phyloP scores from a whole-genome alignment of 2,113 vertebrate genomes.

The Craseonycteris thonglongyai region DNA sequence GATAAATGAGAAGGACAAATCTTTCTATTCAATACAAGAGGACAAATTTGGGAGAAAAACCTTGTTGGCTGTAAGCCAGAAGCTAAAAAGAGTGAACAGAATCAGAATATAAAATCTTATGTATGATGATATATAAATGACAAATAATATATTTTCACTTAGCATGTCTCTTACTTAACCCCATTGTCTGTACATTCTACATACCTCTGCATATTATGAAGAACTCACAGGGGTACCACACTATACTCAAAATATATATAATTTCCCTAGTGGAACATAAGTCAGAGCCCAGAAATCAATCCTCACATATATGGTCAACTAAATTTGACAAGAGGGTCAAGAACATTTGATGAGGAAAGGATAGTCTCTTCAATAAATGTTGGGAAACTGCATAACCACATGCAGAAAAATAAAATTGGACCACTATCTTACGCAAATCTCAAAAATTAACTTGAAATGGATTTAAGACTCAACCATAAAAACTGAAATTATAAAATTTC shows the following conservation, averaged over 20 bases:
- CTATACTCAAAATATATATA: neutral
- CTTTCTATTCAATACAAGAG: conserved; percentile 30
- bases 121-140: neutral
- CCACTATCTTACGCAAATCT: neutral
- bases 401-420: neutral
- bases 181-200: neutral
- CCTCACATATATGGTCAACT: neutral
- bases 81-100: conserved; percentile 36
- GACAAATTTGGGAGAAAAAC: conserved; percentile 8
- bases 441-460: neutral
- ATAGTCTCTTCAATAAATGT: neutral
- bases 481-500: neutral
- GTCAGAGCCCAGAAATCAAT: neutral
- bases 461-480: neutral
- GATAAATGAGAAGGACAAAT: neutral
- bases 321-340: neutral
- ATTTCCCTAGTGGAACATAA: neutral
- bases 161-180: neutral
- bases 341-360: neutral
- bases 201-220: neutral
- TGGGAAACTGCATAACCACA: neutral
- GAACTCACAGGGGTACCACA: neutral
- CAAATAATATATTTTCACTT: conserved; percentile 10
- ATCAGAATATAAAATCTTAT: neutral
- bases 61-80: neutral